These are phyloP conservation scores for Tragulus kanchil DNA, from an alignment of 2,113 vertebrate species.

Conservation along the genomic window DNA sequence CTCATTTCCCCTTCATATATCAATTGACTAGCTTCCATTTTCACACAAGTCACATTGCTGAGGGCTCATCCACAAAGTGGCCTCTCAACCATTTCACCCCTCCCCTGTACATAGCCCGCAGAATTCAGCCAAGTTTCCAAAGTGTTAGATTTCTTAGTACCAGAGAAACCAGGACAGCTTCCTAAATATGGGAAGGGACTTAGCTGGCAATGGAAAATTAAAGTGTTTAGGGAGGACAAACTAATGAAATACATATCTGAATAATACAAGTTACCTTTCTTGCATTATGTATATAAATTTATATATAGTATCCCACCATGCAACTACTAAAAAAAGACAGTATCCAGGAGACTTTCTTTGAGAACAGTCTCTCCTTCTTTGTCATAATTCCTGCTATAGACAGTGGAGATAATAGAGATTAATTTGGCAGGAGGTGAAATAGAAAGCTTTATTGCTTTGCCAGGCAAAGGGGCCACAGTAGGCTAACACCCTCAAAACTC, in stretches of 20 bases:
- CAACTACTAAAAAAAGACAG: background rate
- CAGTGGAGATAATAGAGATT: background rate
- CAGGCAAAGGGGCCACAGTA: background rate
- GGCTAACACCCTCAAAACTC: background rate
- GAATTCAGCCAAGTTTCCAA: background rate
- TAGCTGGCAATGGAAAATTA: background rate
- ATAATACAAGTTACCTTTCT: constrained; percentile 14
- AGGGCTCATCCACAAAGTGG: background rate
- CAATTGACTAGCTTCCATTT: background rate
- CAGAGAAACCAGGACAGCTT: background rate
- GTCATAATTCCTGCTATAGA: background rate
- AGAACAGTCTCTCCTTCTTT: constrained; percentile 11
- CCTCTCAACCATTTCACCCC: background rate
- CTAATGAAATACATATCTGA: constrained; percentile 22
- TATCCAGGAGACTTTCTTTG: background rate
- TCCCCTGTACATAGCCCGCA: background rate
- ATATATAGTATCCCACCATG: background rate
- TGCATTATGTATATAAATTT: background rate
- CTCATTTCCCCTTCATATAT: background rate
- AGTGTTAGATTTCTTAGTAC: background rate
- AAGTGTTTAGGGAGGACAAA: background rate
- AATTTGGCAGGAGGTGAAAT: background rate
- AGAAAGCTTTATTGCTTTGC: background rate
- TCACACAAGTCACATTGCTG: background rate
- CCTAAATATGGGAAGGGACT: background rate